Base-by-base conservation (phyloP, 2,888 invertebrate genomes). In the Lasius platythorax region DNA sequence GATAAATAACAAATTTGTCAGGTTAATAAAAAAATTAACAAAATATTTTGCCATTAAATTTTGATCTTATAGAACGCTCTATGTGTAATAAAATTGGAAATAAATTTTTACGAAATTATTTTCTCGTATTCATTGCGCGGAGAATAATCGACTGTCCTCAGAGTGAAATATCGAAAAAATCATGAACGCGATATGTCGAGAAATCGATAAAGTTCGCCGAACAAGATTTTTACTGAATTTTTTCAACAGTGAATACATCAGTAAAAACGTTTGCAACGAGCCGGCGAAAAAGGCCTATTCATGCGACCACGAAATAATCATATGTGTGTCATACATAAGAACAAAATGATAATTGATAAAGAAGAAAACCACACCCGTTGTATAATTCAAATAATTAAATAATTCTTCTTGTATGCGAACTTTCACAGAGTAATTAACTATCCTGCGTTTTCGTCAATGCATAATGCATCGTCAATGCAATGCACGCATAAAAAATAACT, bases 21-120 rank as follows among this genome's bases (percentile, higher is more conserved):
- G 3, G 1, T 33, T 33, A 37, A 37, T 37, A 3, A 37, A 37
- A 37, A 5, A 0, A 6, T 37, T 37, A 5, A 37, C 5, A 37
- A 4, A 37, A 37, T 37, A 37, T 37, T 37, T 37, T 37, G 5
- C 5, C 37, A 37, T 37, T 5, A 37, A 37, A 37, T 37, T 37
- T 37, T 37, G 0, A 37, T 37, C 4, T 37, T 37, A 37, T 37
- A 37, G n/a, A n/a, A 23, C 23, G 23, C 23, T 23, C 23, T 23
- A 37, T 37, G 2, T 37, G 5, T 37, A 37, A 37, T 2, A 37
- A 37, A 11, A 56, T 5, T 30, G 46, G 75, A 82, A 66, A 75
- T 64, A 53, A 40, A 82, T 75, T 28, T 43, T 83, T 64, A 74
- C 63, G 64, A 75, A 75, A 83, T 75, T 46, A 8, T 70, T 46